These are phyloP conservation scores for Montipora capitata DNA, from an alignment of 92 coral and sea anemone species.

Conservation along the genomic window DNA sequence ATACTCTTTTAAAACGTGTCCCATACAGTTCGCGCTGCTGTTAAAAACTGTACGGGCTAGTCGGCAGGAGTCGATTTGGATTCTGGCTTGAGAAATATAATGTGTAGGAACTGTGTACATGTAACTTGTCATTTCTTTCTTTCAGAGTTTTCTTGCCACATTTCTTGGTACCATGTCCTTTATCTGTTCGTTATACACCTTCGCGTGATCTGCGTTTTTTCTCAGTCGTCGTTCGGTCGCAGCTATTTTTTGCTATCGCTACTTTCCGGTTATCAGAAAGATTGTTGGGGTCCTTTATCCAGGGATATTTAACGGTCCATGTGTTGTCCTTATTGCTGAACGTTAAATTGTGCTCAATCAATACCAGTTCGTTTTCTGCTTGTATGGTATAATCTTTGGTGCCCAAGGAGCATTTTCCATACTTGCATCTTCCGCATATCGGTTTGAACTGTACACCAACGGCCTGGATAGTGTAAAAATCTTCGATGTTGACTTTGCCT, in stretches of 20 bases:
- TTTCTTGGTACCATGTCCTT: conserved; percentile 78
- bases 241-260: conserved; percentile 68
- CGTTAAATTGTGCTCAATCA: conserved; percentile 56
- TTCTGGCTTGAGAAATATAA: conserved; percentile 66
- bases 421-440: conserved; percentile 71
- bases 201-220: conserved; percentile 72
- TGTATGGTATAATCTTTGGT: conserved; percentile 60
- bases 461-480: conserved; percentile 70
- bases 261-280: conserved; percentile 69
- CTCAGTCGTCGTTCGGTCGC: conserved; percentile 70
- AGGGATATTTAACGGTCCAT: conserved; percentile 76
- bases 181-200: conserved; percentile 77
- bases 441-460: conserved; percentile 71
- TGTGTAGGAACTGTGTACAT: conserved; percentile 39
- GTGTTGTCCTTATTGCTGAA: neutral
- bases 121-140: conserved; percentile 65
- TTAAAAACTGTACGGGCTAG: conserved; percentile 65
- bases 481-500: conserved; percentile 45
- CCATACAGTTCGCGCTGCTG: conserved; percentile 67
- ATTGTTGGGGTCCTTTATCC: conserved; percentile 67
- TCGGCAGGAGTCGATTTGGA: conserved; percentile 68
- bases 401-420: conserved; percentile 72
- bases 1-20: conserved; percentile 57
- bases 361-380: conserved; percentile 63
- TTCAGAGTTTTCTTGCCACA: conserved; percentile 70